phyloP scores from a whole-genome alignment of 2,113 vertebrate species.

The Chlorodrepanis virens region DNA sequence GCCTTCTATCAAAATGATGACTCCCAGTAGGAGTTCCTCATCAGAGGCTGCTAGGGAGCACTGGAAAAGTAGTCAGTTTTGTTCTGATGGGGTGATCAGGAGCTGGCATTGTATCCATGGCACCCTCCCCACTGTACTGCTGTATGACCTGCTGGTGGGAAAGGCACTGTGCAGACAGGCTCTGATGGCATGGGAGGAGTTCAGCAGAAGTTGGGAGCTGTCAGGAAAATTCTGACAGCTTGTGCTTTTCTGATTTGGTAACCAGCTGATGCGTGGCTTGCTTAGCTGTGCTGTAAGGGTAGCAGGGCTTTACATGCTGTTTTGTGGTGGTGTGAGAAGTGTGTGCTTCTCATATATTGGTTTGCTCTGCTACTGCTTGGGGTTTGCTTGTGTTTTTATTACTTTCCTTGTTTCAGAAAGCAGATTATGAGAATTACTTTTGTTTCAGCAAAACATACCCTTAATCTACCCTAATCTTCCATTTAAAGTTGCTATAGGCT shows the following conservation, averaged over 20 bases:
- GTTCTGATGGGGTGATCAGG: neutral
- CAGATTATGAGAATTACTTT: neutral
- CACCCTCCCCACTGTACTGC: neutral
- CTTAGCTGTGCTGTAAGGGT: neutral
- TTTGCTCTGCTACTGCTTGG: neutral
- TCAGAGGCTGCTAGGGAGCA: neutral
- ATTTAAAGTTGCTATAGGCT: neutral
- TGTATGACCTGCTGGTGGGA: constrained; percentile 28
- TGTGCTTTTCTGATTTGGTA: neutral
- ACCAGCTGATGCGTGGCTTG: neutral
- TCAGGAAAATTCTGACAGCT: neutral
- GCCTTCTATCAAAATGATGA: constrained; percentile 36
- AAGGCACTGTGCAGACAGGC: neutral
- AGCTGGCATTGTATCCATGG: neutral
- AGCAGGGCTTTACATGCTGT: neutral
- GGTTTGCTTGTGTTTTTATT: neutral
- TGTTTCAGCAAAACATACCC: neutral
- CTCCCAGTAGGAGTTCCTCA: neutral
- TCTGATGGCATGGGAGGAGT: neutral
- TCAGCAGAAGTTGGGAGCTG: neutral
- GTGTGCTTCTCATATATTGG: neutral
- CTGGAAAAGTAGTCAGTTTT: constrained; percentile 5
- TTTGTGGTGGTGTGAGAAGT: neutral
- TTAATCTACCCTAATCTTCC: neutral
- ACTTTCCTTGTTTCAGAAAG: neutral